Evolutionary conservation across 2,797 vertebrate species (phyloP), one percentile per base, ranked within the genome.

Genomic region (Lepus townsendii): DNA sequence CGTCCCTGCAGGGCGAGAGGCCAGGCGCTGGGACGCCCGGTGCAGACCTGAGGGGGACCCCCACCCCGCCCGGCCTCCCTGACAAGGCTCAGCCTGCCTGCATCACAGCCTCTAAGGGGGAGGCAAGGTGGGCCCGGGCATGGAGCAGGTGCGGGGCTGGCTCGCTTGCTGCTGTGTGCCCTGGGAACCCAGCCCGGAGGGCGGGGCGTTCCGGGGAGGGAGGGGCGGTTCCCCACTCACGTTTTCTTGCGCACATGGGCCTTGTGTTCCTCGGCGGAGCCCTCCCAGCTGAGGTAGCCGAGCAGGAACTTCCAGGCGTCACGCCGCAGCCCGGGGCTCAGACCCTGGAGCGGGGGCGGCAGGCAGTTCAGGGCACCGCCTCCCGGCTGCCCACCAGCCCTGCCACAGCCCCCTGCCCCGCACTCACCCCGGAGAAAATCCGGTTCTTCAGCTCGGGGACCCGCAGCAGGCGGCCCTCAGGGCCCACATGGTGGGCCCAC

Each of bases 261-360:
- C 92, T 99, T 99, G 90, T 99, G 98, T 93, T 99, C 99, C 76
- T 98, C 98, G 0, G 92, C 27, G 0, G 99, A 99, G 96, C 98
- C 99, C 94, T 97, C 98, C 99, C 99, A 99, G 0, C 99, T 98
- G 77, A 99, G 99, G 96, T 99, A 99, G 1, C 99, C 99, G 75
- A 99, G 97, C 13, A 99, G 98, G 89, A 99, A 99, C 97, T 99
- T 99, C 99, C 99, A 99, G 0, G 98, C 98, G 63, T 99, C 99
- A 1, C 99, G 99, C 92, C 99, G 98, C 52, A 99, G 97, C 27
- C 98, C 35, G 0, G 98, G 98, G 52, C 90, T 94, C 96, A 99
- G 97, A 5, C 99, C 99, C 99, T 99, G 96, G 16, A 57, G 54
- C 54, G 19, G 77, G 92, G 0, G 0, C 11, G 24, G 32, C 14